phyloP scores from a whole-genome alignment of 1,140 invertebrate genomes.

The roundworm (Caenorhabditis elegans) region WBcel235 BX284602.5:3035001-3035500 shows the following conservation, averaged over 20 bases:
- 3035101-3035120: slow-evolving; percentile 9
- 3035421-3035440: too few species aligned
- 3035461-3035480: too few species aligned
- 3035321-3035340: slow-evolving; percentile 9
- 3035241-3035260: slow-evolving; percentile 5
- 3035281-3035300: slow-evolving; percentile 25
- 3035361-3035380: too few species aligned
- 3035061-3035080: slow-evolving; percentile 6
- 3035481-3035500: too few species aligned
- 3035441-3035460: too few species aligned
- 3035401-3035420: too few species aligned
- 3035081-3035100: slow-evolving; percentile 36
- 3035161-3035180: not conserved
- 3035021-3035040: slow-evolving; percentile 84
- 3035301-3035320: slow-evolving; percentile 24
- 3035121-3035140: not conserved
- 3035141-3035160: not conserved
- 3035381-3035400: too few species aligned
- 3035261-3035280: slow-evolving; percentile 1
- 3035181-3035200: slow-evolving; percentile 23
- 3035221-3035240: not conserved
- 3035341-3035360: too few species aligned
- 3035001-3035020: slow-evolving; percentile 85
- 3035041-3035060: slow-evolving; percentile 71
- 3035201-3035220: slow-evolving; percentile 21